A percentile compares a stretch with the other conserved stretches of the same genome.
Evolutionary conservation across 2,797 vertebrate genomes (phyloP).

Genomic region (Microcaecilia unicolor): DNA sequence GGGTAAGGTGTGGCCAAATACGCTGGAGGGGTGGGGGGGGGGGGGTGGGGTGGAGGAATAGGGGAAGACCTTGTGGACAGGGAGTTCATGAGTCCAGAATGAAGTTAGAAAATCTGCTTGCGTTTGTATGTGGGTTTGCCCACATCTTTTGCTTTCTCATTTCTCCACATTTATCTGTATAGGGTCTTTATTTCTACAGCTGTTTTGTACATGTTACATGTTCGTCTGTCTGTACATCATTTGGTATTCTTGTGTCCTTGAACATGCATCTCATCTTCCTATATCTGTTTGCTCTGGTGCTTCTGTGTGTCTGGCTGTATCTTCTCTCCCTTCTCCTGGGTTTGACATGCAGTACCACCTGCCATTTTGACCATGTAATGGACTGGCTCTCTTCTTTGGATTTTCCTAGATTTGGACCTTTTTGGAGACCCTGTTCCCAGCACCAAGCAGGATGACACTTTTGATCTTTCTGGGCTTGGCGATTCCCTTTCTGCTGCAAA

Average conservation of each 20-base stretch:
- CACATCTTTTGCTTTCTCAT: too few species aligned
- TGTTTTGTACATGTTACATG: too few species aligned
- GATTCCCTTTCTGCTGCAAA: constrained; percentile 54
- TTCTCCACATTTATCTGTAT: too few species aligned
- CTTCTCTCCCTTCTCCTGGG: not conserved
- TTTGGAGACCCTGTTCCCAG: constrained; percentile 56
- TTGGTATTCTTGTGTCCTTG: too few species aligned
- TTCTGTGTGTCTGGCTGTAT: rapidly evolving
- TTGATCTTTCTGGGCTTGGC: constrained; percentile 59
- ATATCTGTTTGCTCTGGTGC: too few species aligned
- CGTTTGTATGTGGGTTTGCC: not conserved
- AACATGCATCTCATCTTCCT: too few species aligned
- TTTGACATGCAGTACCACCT: not conserved
- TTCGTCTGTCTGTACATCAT: too few species aligned
- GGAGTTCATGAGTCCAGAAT: not conserved
- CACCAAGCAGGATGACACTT: constrained; percentile 64
- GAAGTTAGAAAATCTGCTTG: not conserved
- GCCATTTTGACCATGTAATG: not conserved
- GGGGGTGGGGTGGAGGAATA: not conserved
- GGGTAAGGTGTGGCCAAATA: constrained; percentile 42
- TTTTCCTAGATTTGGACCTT: constrained; percentile 47
- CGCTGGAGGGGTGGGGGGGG: not conserved
- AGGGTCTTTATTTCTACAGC: too few species aligned
- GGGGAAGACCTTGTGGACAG: too few species aligned
- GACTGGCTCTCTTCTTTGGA: not conserved